phyloP scores from a whole-genome alignment of 2,888 invertebrate genomes.

The Linnaemya tessellans region DNA sequence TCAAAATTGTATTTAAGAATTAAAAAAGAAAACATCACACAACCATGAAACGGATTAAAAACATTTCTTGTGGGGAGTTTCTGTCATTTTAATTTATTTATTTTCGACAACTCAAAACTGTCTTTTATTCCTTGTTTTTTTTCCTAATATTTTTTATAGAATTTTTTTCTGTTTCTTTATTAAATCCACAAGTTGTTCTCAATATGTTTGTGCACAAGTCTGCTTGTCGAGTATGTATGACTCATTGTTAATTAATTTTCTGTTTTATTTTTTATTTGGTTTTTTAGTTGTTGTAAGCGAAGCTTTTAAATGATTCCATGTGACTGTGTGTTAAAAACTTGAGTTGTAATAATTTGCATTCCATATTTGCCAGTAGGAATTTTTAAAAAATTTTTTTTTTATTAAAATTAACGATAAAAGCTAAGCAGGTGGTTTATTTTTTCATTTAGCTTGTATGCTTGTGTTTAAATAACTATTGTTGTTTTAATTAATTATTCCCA shows the following conservation, averaged over 20 bases:
- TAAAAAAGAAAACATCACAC: slow-evolving; percentile 17
- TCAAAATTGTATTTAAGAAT: slow-evolving; percentile 3
- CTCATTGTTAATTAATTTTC: slow-evolving; percentile 45
- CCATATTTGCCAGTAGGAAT: neutral
- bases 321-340: neutral
- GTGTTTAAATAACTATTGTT: slow-evolving; percentile 3
- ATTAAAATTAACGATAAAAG: neutral
- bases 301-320: slow-evolving; percentile 22
- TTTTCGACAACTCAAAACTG: slow-evolving; percentile 46
- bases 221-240: slow-evolving; percentile 26
- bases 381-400: neutral
- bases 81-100: slow-evolving; percentile 5
- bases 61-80: slow-evolving; percentile 31
- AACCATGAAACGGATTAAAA: slow-evolving; percentile 25
- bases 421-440: slow-evolving; percentile 39
- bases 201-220: neutral
- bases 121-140: slow-evolving; percentile 31
- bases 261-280: slow-evolving; percentile 1
- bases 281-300: slow-evolving; percentile 23
- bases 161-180: slow-evolving; percentile 1
- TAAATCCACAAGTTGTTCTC: slow-evolving; percentile 51
- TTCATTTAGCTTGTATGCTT: neutral
- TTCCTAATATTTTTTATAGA: slow-evolving; percentile 17
- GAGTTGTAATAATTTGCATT: neutral
- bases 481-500: slow-evolving; percentile 33